A percentile compares a stretch with the other conserved stretches of the same genome.
phyloP scores from a whole-genome alignment of 2,888 invertebrate genomes.

The Prosapia bicincta region DNA sequence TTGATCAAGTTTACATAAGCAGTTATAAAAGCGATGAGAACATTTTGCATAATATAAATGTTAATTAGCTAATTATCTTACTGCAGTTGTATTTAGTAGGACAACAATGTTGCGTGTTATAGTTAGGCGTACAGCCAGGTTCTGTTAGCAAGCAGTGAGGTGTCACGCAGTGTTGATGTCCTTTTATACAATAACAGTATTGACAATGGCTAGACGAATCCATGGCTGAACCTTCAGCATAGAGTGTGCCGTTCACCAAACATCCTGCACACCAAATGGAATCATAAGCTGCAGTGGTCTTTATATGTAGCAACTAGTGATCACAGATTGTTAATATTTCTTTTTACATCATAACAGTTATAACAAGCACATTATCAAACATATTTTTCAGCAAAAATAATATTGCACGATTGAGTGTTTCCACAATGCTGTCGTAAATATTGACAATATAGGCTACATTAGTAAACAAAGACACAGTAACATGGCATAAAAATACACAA shows the following conservation, averaged over 20 bases:
- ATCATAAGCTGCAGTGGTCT: too few relatives aligned
- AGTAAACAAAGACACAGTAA: too few relatives aligned
- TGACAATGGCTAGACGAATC: slow-evolving; percentile 73
- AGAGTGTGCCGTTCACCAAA: slow-evolving; percentile 65
- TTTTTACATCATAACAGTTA: too few relatives aligned
- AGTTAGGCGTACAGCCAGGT: slow-evolving; percentile 63
- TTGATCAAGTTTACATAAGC: too few relatives aligned
- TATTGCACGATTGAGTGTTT: too few relatives aligned
- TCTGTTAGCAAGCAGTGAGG: slow-evolving; percentile 76
- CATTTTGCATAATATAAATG: background rate
- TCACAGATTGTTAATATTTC: too few relatives aligned
- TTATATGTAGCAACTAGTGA: too few relatives aligned
- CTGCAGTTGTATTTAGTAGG: slow-evolving; percentile 75
- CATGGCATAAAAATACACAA: too few relatives aligned
- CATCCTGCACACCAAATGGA: slow-evolving; percentile 60
- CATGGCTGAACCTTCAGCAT: slow-evolving; percentile 81
- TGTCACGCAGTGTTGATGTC: slow-evolving; percentile 69
- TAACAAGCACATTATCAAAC: too few relatives aligned
- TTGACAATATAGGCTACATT: too few relatives aligned
- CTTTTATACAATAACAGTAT: slow-evolving; percentile 79
- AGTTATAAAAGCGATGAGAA: background rate
- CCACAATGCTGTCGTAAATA: too few relatives aligned
- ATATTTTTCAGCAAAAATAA: too few relatives aligned
- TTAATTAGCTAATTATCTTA: slow-evolving; percentile 21
- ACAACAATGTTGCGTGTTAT: slow-evolving; percentile 67